These are phyloP conservation scores for Kryptopterus vitreolus DNA, from an alignment of 2,797 vertebrate genomes.

Conservation along the genomic window DNA sequence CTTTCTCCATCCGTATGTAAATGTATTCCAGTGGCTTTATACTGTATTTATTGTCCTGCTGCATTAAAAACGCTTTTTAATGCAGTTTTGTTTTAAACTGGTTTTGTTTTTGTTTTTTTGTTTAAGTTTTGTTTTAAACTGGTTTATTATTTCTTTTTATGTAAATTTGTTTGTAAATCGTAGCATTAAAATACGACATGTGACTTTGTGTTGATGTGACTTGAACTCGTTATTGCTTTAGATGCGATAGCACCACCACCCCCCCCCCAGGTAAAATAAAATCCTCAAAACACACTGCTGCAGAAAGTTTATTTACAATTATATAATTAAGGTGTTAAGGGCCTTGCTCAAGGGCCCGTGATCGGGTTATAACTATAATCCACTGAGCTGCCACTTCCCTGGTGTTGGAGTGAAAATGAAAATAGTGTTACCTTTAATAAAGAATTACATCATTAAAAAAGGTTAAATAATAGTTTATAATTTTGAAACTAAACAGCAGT, in stretches of 20 bases:
- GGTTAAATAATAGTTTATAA: too few relatives aligned
- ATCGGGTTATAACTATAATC: too few relatives aligned
- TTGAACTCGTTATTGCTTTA: not conserved
- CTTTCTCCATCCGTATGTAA: constrained; percentile 62
- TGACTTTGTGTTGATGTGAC: constrained; percentile 8
- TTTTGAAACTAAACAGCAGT: too few relatives aligned
- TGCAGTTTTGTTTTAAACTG: constrained; percentile 2
- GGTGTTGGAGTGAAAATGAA: too few relatives aligned
- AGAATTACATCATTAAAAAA: too few relatives aligned
- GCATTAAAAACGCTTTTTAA: too few relatives aligned
- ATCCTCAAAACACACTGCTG: too few relatives aligned
- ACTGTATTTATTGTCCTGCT: not conserved
- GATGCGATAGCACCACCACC: constrained; percentile 77
- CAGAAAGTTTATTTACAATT: too few relatives aligned
- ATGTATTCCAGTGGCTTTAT: constrained; percentile 8
- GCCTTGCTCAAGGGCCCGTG: too few relatives aligned
- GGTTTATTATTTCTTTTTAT: not conserved
- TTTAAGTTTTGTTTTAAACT: constrained; percentile 6
- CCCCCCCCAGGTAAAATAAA: constrained; percentile 91
- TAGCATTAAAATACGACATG: constrained; percentile 13
- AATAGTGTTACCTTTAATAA: too few relatives aligned
- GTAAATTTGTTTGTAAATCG: not conserved
- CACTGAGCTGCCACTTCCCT: too few relatives aligned
- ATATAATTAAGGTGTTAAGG: too few relatives aligned
- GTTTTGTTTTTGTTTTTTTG: not conserved